These are phyloP conservation scores for Anolis sagrei DNA, from an alignment of 2,113 vertebrate species.

Conservation along the genomic window DNA sequence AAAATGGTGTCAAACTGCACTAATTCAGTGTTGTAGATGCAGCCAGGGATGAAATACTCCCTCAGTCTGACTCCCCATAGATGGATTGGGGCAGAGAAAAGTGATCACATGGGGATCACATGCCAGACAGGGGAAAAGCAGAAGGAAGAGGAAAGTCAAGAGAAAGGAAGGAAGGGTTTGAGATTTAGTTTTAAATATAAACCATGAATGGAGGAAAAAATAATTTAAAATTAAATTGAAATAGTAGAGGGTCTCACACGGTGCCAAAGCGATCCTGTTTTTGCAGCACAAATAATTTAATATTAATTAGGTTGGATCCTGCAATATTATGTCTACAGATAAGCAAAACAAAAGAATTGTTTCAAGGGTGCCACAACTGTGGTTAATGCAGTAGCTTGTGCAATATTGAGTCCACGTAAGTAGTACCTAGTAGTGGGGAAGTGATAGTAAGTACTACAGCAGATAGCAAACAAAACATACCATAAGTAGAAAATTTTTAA, in stretches of 20 bases:
- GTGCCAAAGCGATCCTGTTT: background rate
- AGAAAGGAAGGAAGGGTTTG: background rate
- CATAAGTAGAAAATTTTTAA: conserved; percentile 20
- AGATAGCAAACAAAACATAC: background rate
- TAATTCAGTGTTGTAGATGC: no score
- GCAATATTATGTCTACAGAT: background rate
- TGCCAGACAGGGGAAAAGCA: background rate
- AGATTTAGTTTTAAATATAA: no score
- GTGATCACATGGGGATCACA: background rate
- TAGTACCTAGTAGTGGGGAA: background rate
- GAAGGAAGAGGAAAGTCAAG: background rate
- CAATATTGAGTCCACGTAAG: background rate
- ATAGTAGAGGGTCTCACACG: no score
- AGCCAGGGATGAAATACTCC: no score
- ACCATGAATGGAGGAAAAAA: no score
- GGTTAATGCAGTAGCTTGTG: background rate
- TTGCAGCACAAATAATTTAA: background rate
- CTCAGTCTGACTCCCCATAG: no score
- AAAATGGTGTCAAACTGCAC: no score
- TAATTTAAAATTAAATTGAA: no score
- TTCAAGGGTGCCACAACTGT: background rate
- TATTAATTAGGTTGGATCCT: background rate
- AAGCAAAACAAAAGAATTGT: background rate
- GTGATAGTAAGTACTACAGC: background rate
- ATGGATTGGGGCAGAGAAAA: no score